Base-by-base conservation (phyloP, 2,797 vertebrate species). In the Crenichthys baileyi region DNA sequence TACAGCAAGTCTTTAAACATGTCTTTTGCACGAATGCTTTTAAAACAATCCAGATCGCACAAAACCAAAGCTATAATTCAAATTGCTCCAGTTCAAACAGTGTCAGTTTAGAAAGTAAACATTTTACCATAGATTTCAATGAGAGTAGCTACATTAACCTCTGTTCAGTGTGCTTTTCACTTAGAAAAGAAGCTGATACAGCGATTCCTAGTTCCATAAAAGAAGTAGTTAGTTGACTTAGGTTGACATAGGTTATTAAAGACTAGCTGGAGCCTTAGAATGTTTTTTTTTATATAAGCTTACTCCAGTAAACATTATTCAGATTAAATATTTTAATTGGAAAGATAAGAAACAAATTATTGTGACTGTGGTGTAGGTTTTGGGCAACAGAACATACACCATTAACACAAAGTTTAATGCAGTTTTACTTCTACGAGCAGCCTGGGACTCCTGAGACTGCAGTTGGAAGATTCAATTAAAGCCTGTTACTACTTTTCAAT, bases 401-500 rank as follows among this genome's bases (percentile, higher is more conserved):
- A 79, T 91, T 90, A 92, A 81, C 39, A 46, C 39, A 3, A n/a
- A n/a, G 22, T 70, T 41, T 6, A 7, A 22, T 58, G 56, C 22
- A 24, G 50, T 1, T 51, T 51, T 70, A 7, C 24, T n/a, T 7
- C 24, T 70, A 22, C 12, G 46, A n/a, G 41, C 20, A 41, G 63
- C 63, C 36, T 46, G 67, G n/a, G 4, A 67, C 61, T 22, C 61
- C 61, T 39, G 61, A 65, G 22, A 15, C 41, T n/a, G 67, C 41
- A 44, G 24, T 70, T 15, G 41, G 67, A 24, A n/a, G 39, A 46
- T n/a, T 70, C 20, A 70, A 70, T 70, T 70, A 70, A 70, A 70
- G 5, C 13, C 1, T 41, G 11, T 46, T 24, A 89, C 87, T 88
- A 90, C 88, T 81, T 82, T 80, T 91, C 72, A 89, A 92, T 93